These are phyloP conservation scores for Triplophysa yarkandensis DNA, from an alignment of 2,797 vertebrate genomes.

Conservation along the genomic window DNA sequence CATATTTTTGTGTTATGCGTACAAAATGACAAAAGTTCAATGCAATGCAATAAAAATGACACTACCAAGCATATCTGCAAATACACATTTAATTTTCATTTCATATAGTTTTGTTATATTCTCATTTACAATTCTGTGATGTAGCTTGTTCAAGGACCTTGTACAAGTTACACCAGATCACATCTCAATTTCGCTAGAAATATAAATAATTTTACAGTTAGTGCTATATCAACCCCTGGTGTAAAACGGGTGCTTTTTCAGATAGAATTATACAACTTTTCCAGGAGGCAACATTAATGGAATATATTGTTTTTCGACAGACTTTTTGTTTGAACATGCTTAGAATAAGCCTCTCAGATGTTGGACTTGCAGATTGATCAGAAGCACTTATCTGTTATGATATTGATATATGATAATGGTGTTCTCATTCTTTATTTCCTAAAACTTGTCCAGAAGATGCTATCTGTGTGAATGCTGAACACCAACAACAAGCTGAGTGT, in stretches of 20 bases:
- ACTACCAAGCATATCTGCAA: constrained; percentile 9
- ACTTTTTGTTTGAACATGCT: constrained; percentile 55
- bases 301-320: constrained; percentile 51
- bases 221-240: constrained; percentile 60
- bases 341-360: constrained; percentile 66
- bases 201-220: constrained; percentile 68
- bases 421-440: not conserved
- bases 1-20: too few species aligned
- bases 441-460: not conserved
- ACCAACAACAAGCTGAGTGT: not conserved
- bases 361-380: constrained; percentile 23
- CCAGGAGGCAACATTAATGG: constrained; percentile 60
- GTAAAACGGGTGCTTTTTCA: constrained; percentile 58
- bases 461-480: constrained; percentile 1
- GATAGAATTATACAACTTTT: constrained; percentile 52
- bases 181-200: constrained; percentile 59
- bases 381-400: constrained; percentile 1
- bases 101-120: constrained; percentile 54
- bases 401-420: constrained; percentile 1
- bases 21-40: too few species aligned
- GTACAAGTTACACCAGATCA: constrained; percentile 53
- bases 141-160: constrained; percentile 56
- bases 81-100: constrained; percentile 64
- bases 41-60: not conserved
- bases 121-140: constrained; percentile 18